A percentile compares a stretch with the other conserved stretches of the same genome.
phyloP scores from a whole-genome alignment of 2,113 vertebrate genomes.

The Sinocyclocheilus rhinocerous region DNA sequence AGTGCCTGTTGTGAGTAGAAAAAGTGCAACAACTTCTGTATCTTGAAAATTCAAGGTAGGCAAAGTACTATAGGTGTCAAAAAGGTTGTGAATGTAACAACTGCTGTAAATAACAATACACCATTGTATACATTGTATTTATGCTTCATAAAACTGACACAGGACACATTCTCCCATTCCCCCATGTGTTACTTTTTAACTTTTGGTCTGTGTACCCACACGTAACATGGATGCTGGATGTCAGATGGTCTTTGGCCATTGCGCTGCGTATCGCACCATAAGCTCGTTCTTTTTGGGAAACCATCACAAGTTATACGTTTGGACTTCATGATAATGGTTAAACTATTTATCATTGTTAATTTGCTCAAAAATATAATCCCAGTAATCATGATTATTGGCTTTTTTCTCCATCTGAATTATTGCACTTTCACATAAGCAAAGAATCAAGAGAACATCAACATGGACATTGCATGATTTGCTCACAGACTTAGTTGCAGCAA shows the following conservation, averaged over 20 bases:
- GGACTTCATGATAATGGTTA: too few species aligned
- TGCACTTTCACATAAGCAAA: too few species aligned
- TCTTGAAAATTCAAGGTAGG: background rate
- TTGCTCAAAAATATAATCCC: too few species aligned
- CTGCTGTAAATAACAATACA: background rate
- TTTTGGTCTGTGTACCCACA: background rate
- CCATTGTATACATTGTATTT: background rate
- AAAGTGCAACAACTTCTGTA: background rate
- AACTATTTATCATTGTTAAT: too few species aligned
- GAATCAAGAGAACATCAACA: too few species aligned
- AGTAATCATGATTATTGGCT: too few species aligned
- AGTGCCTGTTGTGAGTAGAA: background rate
- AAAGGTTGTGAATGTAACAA: background rate
- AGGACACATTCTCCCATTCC: background rate
- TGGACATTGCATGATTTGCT: too few species aligned
- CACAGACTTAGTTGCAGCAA: too few species aligned
- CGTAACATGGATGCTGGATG: background rate
- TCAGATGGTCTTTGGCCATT: background rate
- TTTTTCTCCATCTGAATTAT: too few species aligned
- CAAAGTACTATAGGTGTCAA: background rate
- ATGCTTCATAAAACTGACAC: background rate
- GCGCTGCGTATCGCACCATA: background rate
- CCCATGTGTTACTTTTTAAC: background rate
- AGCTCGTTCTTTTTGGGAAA: background rate
- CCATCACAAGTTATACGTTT: background rate